phyloP scores from a whole-genome alignment of 2,888 invertebrate species.

The Galerucella calmariensis region DNA sequence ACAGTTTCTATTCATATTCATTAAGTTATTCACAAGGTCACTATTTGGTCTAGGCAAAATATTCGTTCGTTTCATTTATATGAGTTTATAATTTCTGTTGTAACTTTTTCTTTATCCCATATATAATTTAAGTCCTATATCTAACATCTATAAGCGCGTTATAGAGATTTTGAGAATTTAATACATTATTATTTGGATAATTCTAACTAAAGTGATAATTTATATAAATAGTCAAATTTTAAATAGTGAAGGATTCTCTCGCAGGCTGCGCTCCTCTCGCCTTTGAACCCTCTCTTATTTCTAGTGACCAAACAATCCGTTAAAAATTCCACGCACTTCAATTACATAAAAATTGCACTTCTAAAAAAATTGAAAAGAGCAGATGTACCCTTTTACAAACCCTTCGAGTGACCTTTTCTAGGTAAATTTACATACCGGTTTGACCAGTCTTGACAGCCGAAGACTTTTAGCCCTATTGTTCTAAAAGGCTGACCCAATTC shows the following conservation, averaged over 20 bases:
- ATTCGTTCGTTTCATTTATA: too few species aligned
- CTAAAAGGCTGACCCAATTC: conserved; percentile 51
- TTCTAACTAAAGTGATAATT: too few species aligned
- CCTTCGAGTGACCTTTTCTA: conserved; percentile 50
- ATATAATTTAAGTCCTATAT: too few species aligned
- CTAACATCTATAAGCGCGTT: background rate
- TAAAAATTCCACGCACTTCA: conserved; percentile 23
- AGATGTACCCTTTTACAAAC: conserved; percentile 44
- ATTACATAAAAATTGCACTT: conserved; percentile 29
- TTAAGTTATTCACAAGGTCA: too few species aligned
- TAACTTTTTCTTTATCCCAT: too few species aligned
- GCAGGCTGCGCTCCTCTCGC: background rate
- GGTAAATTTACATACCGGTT: conserved; percentile 58
- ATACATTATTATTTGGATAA: background rate
- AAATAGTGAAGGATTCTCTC: background rate
- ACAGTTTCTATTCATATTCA: too few species aligned
- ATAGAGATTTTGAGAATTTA: background rate
- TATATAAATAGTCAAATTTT: background rate
- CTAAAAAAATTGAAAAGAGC: conserved; percentile 37
- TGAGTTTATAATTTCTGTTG: too few species aligned
- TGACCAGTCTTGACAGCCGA: conserved; percentile 57
- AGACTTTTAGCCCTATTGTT: conserved; percentile 51
- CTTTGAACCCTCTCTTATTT: conserved; percentile 21
- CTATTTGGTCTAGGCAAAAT: too few species aligned
- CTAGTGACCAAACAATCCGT: conserved; percentile 37